phyloP scores from a whole-genome alignment of 2,797 vertebrate genomes.

The Mus caroli region DNA sequence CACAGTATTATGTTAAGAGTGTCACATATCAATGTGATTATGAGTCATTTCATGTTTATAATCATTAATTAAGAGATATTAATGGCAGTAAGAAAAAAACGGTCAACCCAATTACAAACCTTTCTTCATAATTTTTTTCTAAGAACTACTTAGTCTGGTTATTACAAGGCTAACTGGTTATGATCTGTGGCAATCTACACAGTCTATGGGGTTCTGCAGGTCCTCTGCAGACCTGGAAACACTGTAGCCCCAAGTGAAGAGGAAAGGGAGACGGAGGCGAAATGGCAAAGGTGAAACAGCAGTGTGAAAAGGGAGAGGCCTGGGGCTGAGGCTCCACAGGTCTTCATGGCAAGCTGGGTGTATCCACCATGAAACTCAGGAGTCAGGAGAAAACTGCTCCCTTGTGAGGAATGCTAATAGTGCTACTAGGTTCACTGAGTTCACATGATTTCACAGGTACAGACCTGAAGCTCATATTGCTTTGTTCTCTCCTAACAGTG shows the following conservation, averaged over 20 bases:
- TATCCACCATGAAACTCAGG: background rate
- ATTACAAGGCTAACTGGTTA: constrained; percentile 60
- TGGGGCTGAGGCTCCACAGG: background rate
- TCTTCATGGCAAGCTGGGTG: constrained; percentile 52
- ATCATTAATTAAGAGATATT: constrained; percentile 67
- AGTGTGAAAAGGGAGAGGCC: background rate
- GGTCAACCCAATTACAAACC: constrained; percentile 68
- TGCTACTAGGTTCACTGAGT: constrained; percentile 57
- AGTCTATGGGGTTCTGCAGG: constrained; percentile 65
- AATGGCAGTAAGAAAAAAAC: constrained; percentile 73
- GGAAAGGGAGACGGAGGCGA: constrained; percentile 58
- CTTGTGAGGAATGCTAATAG: constrained; percentile 76
- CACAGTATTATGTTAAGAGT: constrained; percentile 57
- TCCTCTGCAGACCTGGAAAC: constrained; percentile 32
- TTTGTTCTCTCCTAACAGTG: constrained; percentile 22
- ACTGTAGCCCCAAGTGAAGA: constrained; percentile 32
- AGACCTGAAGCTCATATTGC: constrained; percentile 14
- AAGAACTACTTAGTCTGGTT: constrained; percentile 73
- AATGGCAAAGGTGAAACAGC: background rate
- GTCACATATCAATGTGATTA: constrained; percentile 16
- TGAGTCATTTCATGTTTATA: constrained; percentile 62
- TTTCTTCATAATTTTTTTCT: constrained; percentile 65
- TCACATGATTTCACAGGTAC: constrained; percentile 47
- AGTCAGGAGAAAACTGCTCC: constrained; percentile 78
- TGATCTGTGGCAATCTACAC: constrained; percentile 19